These are phyloP conservation scores for Ectemnius continuus DNA, from an alignment of 2,888 invertebrate species.

Conservation along the genomic window DNA sequence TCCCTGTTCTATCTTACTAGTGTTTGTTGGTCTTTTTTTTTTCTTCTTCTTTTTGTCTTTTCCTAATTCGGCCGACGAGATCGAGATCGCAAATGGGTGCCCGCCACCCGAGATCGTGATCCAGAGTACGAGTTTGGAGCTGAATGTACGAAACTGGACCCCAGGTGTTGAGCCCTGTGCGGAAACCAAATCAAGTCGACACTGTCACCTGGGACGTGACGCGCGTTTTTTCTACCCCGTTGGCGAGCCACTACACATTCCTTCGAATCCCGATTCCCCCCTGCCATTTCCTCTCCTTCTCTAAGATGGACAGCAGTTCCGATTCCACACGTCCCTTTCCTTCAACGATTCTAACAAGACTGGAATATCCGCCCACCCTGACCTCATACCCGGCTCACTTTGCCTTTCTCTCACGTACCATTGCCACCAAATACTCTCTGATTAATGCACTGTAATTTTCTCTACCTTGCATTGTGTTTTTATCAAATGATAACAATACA, in stretches of 20 bases:
- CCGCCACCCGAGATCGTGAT: constrained; percentile 31
- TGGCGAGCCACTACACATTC: constrained; percentile 55
- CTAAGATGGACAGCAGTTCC: background rate
- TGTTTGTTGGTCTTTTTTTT: too few species aligned
- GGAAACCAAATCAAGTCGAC: constrained; percentile 78
- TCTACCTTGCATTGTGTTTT: too few species aligned
- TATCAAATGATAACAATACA: too few species aligned
- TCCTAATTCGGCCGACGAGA: too few species aligned
- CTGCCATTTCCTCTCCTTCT: background rate
- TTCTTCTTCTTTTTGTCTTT: too few species aligned
- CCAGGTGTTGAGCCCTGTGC: constrained; percentile 79
- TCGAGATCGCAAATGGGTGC: background rate
- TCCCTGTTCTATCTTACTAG: too few species aligned
- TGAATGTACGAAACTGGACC: constrained; percentile 78
- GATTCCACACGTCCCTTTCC: background rate
- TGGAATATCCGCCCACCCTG: background rate
- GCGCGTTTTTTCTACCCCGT: constrained; percentile 69
- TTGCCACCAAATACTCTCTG: background rate
- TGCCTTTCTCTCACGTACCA: background rate
- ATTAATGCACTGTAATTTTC: background rate
- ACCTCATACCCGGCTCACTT: background rate
- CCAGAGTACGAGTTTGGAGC: constrained; percentile 64
- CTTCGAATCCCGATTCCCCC: background rate
- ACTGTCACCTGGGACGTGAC: constrained; percentile 79
- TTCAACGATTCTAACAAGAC: background rate